These are phyloP conservation scores for Tolypeutes matacus DNA, from an alignment of 2,797 vertebrate species.

Conservation along the genomic window DNA sequence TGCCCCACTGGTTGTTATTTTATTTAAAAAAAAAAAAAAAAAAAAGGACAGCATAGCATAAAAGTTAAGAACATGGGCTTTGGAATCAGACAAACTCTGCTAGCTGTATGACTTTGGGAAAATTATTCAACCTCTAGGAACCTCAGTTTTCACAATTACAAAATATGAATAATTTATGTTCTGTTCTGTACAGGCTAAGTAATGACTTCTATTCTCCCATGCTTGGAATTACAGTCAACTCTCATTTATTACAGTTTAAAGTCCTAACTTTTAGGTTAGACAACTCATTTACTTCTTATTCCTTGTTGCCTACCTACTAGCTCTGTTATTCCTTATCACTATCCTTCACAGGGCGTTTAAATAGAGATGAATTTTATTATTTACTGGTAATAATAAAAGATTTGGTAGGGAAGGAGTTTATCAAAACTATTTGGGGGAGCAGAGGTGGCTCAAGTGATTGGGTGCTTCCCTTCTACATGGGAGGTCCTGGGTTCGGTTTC, in stretches of 20 bases:
- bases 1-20: not conserved
- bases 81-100: not conserved
- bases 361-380: conserved; percentile 7
- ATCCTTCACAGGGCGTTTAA: conserved; percentile 6
- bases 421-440: not conserved
- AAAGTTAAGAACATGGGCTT: not conserved
- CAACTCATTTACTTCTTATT: not conserved
- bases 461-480: no score
- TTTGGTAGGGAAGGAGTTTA: not conserved
- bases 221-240: not conserved
- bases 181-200: not conserved
- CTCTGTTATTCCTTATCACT: not conserved
- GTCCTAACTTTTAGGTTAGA: conserved; percentile 38
- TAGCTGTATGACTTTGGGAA: not conserved
- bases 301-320: not conserved
- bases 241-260: not conserved
- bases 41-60: not conserved
- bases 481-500: no score
- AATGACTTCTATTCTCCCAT: not conserved
- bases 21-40: not conserved
- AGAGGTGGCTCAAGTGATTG: no score
- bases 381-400: conserved; percentile 50
- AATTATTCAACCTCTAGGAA: not conserved
- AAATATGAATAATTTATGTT: not conserved
- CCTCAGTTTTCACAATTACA: not conserved